Conservation (phyloP, 2,888 invertebrate genomes). For the Mechanitis mazaeus region DNA sequence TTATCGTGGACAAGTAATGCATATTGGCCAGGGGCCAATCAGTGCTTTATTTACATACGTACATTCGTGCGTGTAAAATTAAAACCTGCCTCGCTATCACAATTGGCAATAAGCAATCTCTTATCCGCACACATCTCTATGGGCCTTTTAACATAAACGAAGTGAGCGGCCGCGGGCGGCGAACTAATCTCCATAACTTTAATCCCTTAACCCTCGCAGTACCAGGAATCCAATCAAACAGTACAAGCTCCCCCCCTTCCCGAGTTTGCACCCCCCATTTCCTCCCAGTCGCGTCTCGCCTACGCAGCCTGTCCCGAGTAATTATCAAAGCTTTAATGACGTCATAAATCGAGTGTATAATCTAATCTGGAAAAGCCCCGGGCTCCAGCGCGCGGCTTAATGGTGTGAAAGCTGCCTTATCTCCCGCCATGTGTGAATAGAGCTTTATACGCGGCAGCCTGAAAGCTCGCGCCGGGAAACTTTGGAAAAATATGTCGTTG, state of each 20-base stretch:
- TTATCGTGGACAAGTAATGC: conserved; percentile 28
- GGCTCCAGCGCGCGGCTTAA: conserved; percentile 75
- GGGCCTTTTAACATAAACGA: conserved; percentile 74
- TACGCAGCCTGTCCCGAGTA: conserved; percentile 78
- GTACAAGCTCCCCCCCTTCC: conserved; percentile 63
- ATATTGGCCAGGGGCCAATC: conserved; percentile 32
- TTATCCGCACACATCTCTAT: conserved; percentile 73
- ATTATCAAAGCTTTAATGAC: conserved; percentile 79
- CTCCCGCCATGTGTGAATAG: conserved; percentile 77
- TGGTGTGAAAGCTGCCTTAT: conserved; percentile 78
- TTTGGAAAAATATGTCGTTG: conserved; percentile 77
- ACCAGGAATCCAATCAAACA: conserved; percentile 77
- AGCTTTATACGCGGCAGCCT: conserved; percentile 74
- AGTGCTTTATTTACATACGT: conserved; percentile 35
- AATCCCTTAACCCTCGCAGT: conserved; percentile 75
- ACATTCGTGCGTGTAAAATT: conserved; percentile 50
- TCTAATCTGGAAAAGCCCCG: conserved; percentile 79
- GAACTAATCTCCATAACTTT: conserved; percentile 77
- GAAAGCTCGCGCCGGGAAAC: conserved; percentile 76
- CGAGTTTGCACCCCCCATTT: conserved; percentile 36
- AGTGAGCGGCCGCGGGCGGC: conserved; percentile 70
- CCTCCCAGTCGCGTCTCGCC: conserved; percentile 56
- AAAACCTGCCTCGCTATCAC: conserved; percentile 67
- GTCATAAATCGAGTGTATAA: conserved; percentile 78
- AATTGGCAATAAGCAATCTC: conserved; percentile 76